A percentile compares a stretch with the other conserved stretches of the same genome.
These are phyloP conservation scores for Falcaria lacertinaria DNA, from an alignment of 2,888 invertebrate species.

Conservation along the genomic window DNA sequence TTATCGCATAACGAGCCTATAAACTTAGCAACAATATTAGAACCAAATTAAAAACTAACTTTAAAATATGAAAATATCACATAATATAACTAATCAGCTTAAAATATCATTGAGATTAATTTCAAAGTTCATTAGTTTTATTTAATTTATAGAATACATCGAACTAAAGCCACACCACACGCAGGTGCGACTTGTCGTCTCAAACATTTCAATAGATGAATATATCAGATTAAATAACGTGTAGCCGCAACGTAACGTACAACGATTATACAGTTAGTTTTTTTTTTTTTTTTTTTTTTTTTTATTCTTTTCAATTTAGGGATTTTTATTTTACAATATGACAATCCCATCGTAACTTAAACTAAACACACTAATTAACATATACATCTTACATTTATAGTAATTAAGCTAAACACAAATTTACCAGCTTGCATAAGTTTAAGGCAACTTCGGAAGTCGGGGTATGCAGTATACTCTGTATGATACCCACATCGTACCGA, in stretches of 20 bases:
- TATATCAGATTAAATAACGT: not conserved
- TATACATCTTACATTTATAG: no score
- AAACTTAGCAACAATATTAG: not conserved
- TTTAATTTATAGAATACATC: not conserved
- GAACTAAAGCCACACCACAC: conserved; percentile 1
- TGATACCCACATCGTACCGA: no score
- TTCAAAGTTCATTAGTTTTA: not conserved
- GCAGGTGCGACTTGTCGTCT: not conserved
- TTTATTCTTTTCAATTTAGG: no score
- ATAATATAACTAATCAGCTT: not conserved
- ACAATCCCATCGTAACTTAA: no score
- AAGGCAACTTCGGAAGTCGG: no score
- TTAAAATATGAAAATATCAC: not conserved
- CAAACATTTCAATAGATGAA: not conserved
- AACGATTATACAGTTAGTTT: not conserved
- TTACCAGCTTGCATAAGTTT: no score
- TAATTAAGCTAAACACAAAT: no score
- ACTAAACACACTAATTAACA: no score
- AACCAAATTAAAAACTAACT: not conserved
- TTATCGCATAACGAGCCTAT: not conserved
- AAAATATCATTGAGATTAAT: not conserved
- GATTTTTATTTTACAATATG: no score
- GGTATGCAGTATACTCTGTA: no score
- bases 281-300: no score
- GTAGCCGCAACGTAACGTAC: not conserved